Evolutionary conservation across 2,888 invertebrate genomes (phyloP).

Genomic region (Adelphocoris suturalis): DNA sequence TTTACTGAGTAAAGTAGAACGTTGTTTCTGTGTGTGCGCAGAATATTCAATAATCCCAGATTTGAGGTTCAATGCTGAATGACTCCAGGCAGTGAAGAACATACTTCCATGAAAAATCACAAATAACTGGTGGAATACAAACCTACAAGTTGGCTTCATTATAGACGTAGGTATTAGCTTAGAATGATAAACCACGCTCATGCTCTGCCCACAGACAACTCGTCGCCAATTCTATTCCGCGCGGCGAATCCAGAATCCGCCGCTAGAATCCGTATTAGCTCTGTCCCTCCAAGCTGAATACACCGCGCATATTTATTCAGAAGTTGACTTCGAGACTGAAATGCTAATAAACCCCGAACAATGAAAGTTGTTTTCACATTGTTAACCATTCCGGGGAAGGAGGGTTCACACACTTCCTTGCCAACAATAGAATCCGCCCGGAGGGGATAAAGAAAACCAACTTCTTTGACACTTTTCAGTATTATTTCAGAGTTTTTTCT

Average conservation of each 20-base stretch:
- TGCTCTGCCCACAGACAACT: conserved; percentile 19
- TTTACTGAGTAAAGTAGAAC: no score
- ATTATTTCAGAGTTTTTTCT: conserved; percentile 16
- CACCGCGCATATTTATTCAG: conserved; percentile 61
- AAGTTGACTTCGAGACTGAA: conserved; percentile 61
- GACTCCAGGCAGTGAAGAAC: no score
- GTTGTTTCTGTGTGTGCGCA: no score
- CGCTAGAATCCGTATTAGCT: conserved; percentile 40
- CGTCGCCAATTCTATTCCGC: not conserved
- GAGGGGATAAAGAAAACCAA: conserved; percentile 32
- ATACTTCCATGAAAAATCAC: no score
- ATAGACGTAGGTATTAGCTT: no score
- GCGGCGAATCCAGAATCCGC: conserved; percentile 5
- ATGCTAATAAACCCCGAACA: conserved; percentile 64
- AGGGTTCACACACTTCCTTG: conserved; percentile 50
- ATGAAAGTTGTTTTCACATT: conserved; percentile 71
- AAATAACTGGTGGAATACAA: no score
- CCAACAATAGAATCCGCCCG: conserved; percentile 17
- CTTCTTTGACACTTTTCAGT: conserved; percentile 31
- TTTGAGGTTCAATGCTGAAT: no score
- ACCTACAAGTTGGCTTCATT: no score
- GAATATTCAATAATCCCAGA: no score
- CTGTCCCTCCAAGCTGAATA: conserved; percentile 7
- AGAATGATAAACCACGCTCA: no score
- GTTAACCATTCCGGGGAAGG: conserved; percentile 45